Evolutionary conservation across 2,888 invertebrate species (phyloP).

Genomic region (Meandrusa payeni): DNA sequence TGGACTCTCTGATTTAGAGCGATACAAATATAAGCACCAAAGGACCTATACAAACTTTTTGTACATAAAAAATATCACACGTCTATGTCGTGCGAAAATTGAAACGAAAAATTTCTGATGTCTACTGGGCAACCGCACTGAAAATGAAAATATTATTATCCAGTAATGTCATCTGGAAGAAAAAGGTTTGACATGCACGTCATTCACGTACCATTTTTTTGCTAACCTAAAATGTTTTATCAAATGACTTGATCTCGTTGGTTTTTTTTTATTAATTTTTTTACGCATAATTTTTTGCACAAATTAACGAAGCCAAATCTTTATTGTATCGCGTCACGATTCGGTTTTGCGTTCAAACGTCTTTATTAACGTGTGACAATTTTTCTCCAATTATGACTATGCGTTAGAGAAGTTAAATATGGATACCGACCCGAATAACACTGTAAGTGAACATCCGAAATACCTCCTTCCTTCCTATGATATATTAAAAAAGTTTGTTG

Average conservation of each 20-base stretch:
- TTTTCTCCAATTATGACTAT: constrained; percentile 70
- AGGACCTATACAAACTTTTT: constrained; percentile 14
- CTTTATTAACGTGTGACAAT: constrained; percentile 65
- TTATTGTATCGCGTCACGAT: constrained; percentile 67
- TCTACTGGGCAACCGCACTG: constrained; percentile 61
- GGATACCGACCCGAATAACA: constrained; percentile 78
- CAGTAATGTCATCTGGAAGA: constrained; percentile 77
- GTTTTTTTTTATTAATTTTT: constrained; percentile 73
- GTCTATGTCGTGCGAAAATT: constrained; percentile 37
- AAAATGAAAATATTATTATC: constrained; percentile 76
- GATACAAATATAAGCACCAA: no score
- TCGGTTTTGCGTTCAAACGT: constrained; percentile 45
- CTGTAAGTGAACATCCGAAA: constrained; percentile 56
- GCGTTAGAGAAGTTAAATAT: constrained; percentile 65
- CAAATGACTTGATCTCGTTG: constrained; percentile 77
- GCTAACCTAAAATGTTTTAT: constrained; percentile 81
- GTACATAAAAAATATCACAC: not conserved
- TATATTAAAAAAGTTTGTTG: no score
- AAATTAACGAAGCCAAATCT: constrained; percentile 74
- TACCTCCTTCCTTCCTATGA: no score
- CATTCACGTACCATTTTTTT: constrained; percentile 77
- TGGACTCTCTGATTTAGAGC: no score
- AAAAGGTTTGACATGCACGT: constrained; percentile 79
- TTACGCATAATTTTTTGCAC: constrained; percentile 70
- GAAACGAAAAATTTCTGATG: constrained; percentile 50